Evolutionary conservation across 2,113 vertebrate species (phyloP), one percentile per base, ranked within the genome.

Genomic region (Solenodon paradoxus): DNA sequence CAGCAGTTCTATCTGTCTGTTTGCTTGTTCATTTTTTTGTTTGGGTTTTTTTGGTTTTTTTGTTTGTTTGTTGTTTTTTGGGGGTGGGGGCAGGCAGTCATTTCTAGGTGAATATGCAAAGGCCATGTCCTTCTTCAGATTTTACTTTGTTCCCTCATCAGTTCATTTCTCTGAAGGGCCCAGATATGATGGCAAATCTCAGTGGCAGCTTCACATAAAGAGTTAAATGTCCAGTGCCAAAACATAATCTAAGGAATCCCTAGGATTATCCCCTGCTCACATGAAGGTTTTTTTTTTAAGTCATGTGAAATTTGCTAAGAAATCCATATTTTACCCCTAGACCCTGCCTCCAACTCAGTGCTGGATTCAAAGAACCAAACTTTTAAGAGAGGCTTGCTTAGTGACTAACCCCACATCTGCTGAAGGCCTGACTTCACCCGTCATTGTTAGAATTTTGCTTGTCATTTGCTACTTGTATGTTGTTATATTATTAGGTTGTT

Each of bases 21-120:
- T n/a, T n/a, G n/a, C n/a, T n/a, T n/a, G n/a, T n/a, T n/a, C n/a
- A n/a, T n/a, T n/a, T n/a, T n/a, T n/a, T n/a, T n/a, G n/a, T n/a
- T n/a, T n/a, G n/a, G n/a, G n/a, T 64, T 38, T 26, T 55, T 6
- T 16, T 17, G 45, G 6, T 30, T n/a, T n/a, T n/a, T n/a, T n/a
- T n/a, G n/a, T n/a, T n/a, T n/a, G n/a, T n/a, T n/a, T n/a, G n/a
- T n/a, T 61, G 11, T 20, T 63, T 49, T 5, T 45, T 47, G 24
- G 9, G 24, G 57, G 6, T n/a, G n/a, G n/a, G n/a, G n/a, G n/a
- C n/a, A n/a, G n/a, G n/a, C n/a, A n/a, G 16, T 9, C 28, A 83
- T 87, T 90, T 84, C 66, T 42, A 13, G 9, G 20, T 49, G 57
- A 79, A n/a, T 59, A 95, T 30, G 66, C 64, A 64, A 91, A 69